Base-by-base conservation (phyloP, 2,113 vertebrate genomes). In the Anser cygnoides region DNA sequence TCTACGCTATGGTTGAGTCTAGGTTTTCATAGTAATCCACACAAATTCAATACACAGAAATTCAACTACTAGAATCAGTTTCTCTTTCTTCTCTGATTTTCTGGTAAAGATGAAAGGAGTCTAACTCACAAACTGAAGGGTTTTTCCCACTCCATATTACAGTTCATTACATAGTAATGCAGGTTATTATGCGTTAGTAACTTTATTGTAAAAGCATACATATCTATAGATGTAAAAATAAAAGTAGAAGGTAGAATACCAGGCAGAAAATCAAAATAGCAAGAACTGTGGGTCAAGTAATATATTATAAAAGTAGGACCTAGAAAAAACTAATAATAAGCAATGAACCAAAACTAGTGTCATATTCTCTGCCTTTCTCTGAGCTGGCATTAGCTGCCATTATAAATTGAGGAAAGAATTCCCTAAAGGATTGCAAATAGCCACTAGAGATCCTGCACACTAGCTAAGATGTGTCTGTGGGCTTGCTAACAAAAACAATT, bases 401-500 rank as follows among this genome's bases (percentile, higher is more conserved):
- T 96, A 96, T 94, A 98, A 98, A 97, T 50, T 96, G 97, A 97
- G 74, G 72, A 87, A 78, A 97, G 93, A 98, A 98, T 97, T 98
- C 97, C 96, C 98, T 81, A 96, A 97, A 96, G 92, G 89, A 96
- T 96, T 98, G 95, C 94, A 97, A 98, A 97, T 87, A 96, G 96
- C 90, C 97, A 87, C 97, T 86, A 93, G 97, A 98, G 97, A 97
- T 89, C 80, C 87, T 77, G 73, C 84, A 94, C 94, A 94, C 94
- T 87, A 98, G 95, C 97, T 96, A 96, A 93, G 96, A 90, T 96
- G 87, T 95, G 95, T 97, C 95, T 92, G 91, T 89, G 94, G 94
- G 81, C 86, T 95, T 94, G 96, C 96, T 98, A 98, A 97, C 96
- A 95, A 97, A 98, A 97, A 92, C 94, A 97, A 97, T 97, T 97